These are phyloP conservation scores for Tuta absoluta DNA, from an alignment of 2,888 invertebrate genomes.

Conservation along the genomic window DNA sequence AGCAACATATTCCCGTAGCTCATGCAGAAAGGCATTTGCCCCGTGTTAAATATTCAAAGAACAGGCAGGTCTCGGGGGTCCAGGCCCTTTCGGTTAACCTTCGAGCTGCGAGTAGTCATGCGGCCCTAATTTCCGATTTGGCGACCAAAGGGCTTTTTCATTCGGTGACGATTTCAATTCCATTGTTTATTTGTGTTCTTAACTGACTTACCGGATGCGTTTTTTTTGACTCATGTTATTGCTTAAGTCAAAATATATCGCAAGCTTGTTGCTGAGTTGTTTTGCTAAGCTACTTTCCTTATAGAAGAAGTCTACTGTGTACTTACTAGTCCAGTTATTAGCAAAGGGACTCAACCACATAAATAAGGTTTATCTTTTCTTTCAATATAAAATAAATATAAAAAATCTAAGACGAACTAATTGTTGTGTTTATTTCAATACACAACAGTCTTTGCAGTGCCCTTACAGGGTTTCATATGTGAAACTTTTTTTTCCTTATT, in stretches of 20 bases:
- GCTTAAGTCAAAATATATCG: not conserved
- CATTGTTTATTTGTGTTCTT: not conserved
- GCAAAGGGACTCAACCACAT: too few species aligned
- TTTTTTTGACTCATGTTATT: not conserved
- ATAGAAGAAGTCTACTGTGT: too few species aligned
- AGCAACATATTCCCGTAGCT: not conserved
- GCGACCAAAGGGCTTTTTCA: slow-evolving; percentile 38
- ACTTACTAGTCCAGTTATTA: too few species aligned
- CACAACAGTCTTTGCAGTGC: too few species aligned
- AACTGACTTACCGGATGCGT: not conserved
- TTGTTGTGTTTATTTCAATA: too few species aligned
- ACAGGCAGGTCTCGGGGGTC: slow-evolving; percentile 61
- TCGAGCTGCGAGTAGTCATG: slow-evolving; percentile 75
- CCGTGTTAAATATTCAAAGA: slow-evolving; percentile 78
- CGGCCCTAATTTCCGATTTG: slow-evolving; percentile 80
- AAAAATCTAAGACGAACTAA: too few species aligned
- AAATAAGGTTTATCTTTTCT: too few species aligned
- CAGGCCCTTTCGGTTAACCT: slow-evolving; percentile 68
- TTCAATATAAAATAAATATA: too few species aligned
- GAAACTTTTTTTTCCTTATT: too few species aligned
- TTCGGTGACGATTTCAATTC: not conserved
- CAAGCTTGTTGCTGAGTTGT: not conserved
- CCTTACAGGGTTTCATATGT: too few species aligned
- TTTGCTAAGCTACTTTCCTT: not conserved
- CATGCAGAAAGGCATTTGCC: slow-evolving; percentile 60